phyloP scores from a whole-genome alignment of 2,888 invertebrate genomes.

The Heteromurus nitidus region DNA sequence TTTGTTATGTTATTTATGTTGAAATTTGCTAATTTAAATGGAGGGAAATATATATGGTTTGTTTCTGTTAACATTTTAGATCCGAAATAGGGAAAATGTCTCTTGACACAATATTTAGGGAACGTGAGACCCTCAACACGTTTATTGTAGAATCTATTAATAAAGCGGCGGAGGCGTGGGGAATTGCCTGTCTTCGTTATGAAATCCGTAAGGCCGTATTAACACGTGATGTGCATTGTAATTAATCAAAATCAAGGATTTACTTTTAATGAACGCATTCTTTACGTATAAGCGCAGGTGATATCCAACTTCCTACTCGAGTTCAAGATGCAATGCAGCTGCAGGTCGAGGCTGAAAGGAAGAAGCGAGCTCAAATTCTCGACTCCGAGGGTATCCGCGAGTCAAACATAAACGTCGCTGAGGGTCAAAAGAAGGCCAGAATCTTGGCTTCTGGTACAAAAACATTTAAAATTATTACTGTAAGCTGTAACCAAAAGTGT shows the following conservation, averaged over 20 bases:
- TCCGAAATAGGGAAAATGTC: constrained; percentile 98
- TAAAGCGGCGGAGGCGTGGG: constrained; percentile 99
- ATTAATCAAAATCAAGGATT: background rate
- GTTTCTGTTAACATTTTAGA: constrained; percentile 53
- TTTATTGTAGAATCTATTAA: constrained; percentile 97
- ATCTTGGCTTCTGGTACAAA: constrained; percentile 89
- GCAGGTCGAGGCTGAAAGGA: constrained; percentile 99
- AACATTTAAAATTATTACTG: no score
- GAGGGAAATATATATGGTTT: background rate
- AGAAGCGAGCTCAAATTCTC: constrained; percentile 95
- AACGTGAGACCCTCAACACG: constrained; percentile 95
- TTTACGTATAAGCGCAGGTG: constrained; percentile 79
- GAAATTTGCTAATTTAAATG: background rate
- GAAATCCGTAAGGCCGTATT: constrained; percentile 91
- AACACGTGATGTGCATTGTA: no score
- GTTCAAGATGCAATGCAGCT: constrained; percentile 99
- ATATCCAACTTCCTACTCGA: constrained; percentile 90
- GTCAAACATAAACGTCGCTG: constrained; percentile 97
- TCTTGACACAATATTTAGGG: constrained; percentile 96
- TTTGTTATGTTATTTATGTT: background rate
- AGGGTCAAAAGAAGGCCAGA: constrained; percentile 92
- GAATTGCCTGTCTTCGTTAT: constrained; percentile 95
- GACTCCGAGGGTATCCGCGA: constrained; percentile 96
- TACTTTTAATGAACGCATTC: background rate
- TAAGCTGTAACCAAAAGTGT: no score